These are phyloP conservation scores for Sisyra nigra DNA, from an alignment of 2,888 invertebrate genomes.

Conservation along the genomic window DNA sequence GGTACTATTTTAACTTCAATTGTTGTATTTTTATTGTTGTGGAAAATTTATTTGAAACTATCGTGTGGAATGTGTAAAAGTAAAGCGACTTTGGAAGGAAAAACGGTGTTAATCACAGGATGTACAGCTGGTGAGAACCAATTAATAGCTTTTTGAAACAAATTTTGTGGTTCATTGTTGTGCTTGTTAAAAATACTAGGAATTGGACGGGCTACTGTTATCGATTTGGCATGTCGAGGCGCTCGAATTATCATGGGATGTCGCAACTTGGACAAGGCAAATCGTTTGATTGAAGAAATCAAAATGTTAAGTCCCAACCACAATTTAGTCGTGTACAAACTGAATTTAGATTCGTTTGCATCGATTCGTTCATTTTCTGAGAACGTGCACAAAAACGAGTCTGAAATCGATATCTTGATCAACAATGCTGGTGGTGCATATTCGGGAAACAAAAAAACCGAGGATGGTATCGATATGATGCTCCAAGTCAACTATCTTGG, in stretches of 20 bases:
- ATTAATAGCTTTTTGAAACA: neutral
- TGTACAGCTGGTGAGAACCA: slow-evolving; percentile 52
- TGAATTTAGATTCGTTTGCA: slow-evolving; percentile 31
- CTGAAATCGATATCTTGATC: slow-evolving; percentile 35
- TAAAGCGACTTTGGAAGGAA: slow-evolving; percentile 53
- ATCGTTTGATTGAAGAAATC: slow-evolving; percentile 50
- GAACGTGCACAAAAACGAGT: slow-evolving; percentile 29
- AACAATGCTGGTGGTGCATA: slow-evolving; percentile 41
- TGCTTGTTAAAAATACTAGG: slow-evolving; percentile 13
- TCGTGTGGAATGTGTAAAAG: slow-evolving; percentile 16
- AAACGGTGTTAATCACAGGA: slow-evolving; percentile 67
- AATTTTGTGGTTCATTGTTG: neutral
- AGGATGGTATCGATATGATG: slow-evolving; percentile 40
- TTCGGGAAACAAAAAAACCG: slow-evolving; percentile 27
- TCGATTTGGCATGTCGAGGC: slow-evolving; percentile 50
- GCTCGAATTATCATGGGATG: slow-evolving; percentile 71
- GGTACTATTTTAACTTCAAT: too few species aligned
- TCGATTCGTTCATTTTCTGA: slow-evolving; percentile 39
- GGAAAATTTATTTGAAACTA: neutral
- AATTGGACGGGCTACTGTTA: slow-evolving; percentile 59
- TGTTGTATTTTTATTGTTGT: too few species aligned
- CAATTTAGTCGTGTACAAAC: slow-evolving; percentile 38
- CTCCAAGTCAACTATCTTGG: slow-evolving; percentile 51
- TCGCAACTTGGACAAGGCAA: slow-evolving; percentile 52
- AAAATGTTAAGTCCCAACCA: slow-evolving; percentile 44